Conservation (phyloP, 1,140 invertebrate genomes). For the Hypsibius dujardini region DNA sequence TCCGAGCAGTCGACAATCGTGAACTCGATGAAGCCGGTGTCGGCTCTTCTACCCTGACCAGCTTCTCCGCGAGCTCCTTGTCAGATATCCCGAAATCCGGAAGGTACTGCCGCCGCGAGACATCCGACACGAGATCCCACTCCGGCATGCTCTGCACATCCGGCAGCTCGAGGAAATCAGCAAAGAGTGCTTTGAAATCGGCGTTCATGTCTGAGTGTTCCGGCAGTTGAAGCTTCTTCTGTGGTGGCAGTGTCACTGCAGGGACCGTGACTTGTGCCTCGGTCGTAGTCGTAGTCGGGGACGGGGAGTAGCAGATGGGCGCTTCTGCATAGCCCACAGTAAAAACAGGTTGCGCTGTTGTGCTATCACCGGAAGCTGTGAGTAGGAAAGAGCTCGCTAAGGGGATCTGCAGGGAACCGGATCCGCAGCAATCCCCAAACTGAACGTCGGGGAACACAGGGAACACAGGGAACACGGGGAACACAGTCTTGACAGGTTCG, state of each 20-base stretch:
- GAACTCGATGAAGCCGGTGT: background rate
- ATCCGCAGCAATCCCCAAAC: too few species aligned
- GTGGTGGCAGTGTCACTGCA: background rate
- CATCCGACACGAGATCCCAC: background rate
- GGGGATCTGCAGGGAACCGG: too few species aligned
- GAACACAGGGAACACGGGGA: too few species aligned
- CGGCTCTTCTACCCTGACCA: background rate
- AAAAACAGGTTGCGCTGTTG: too few species aligned
- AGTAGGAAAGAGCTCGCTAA: background rate
- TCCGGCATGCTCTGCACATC: constrained; percentile 4
- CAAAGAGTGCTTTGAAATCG: background rate
- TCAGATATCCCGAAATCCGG: background rate
- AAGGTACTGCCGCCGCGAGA: too few species aligned
- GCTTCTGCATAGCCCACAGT: background rate
- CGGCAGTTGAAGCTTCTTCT: background rate
- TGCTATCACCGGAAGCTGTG: background rate
- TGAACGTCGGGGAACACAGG: too few species aligned
- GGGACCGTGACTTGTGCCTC: too few species aligned
- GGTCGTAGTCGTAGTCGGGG: background rate
- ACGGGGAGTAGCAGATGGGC: background rate
- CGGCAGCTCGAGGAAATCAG: background rate
- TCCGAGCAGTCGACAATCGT: background rate
- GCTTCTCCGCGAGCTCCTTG: background rate
- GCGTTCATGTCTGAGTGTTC: background rate
- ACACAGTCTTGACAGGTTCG: too few species aligned